A percentile compares a stretch with the other conserved stretches of the same genome.
phyloP scores from a whole-genome alignment of 2,797 vertebrate genomes.

The Monodelphis domestica region DNA sequence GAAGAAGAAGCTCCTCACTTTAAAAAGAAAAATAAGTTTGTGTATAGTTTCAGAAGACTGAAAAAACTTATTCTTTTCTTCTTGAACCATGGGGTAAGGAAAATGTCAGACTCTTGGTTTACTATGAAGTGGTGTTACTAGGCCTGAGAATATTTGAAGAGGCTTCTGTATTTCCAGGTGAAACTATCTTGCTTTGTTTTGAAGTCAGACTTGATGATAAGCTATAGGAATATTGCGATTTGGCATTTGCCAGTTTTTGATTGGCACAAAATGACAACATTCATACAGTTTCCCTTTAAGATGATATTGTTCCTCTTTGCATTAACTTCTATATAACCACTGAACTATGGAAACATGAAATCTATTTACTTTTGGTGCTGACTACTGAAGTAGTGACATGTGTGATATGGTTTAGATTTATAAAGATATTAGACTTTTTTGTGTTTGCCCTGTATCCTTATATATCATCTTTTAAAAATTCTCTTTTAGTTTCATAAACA shows the following conservation, averaged over 20 bases:
- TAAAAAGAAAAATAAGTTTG: conserved; percentile 79
- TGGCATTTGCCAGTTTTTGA: not conserved
- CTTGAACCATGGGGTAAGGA: conserved; percentile 89
- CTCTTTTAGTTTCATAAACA: conserved; percentile 90
- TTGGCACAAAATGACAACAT: not conserved
- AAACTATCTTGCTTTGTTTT: not conserved
- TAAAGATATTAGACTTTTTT: not conserved
- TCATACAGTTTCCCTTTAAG: not conserved
- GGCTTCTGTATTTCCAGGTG: not conserved
- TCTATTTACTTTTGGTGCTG: not conserved
- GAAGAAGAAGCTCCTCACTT: conserved; percentile 70
- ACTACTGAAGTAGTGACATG: not conserved
- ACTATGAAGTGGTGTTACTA: not conserved
- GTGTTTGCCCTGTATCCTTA: not conserved
- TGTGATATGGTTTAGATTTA: not conserved
- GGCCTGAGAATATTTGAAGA: not conserved
- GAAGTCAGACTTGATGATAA: not conserved
- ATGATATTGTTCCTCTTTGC: not conserved
- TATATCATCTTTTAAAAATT: conserved; percentile 37
- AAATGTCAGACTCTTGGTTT: not conserved
- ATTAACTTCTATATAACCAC: not conserved
- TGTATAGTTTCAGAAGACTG: conserved; percentile 79
- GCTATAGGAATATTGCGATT: not conserved
- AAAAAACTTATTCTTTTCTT: conserved; percentile 90
- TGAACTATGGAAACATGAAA: not conserved